phyloP scores from a whole-genome alignment of 2,797 vertebrate genomes.

The Bovichtus variegatus region DNA sequence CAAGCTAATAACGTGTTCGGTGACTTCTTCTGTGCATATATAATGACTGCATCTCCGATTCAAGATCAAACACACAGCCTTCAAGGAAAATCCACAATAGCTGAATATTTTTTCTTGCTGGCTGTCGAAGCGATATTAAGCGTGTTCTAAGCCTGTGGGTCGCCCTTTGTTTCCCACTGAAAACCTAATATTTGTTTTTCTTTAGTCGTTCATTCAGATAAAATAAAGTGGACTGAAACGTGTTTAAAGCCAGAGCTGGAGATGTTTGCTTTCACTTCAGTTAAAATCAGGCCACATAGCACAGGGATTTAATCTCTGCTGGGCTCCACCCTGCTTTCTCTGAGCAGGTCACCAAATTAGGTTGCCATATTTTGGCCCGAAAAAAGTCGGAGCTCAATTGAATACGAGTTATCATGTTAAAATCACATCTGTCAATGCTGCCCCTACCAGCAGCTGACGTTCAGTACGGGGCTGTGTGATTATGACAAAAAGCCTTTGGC shows the following conservation, averaged over 20 bases:
- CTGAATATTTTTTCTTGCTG: slow-evolving; percentile 12
- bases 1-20: slow-evolving; percentile 36
- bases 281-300: slow-evolving; percentile 52
- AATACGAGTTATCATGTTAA: slow-evolving; percentile 7
- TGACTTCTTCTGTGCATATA: slow-evolving; percentile 10
- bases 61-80: slow-evolving; percentile 44
- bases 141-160: background rate
- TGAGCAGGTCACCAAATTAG: slow-evolving; percentile 61
- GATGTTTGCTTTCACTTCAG: slow-evolving; percentile 67
- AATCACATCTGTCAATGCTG: slow-evolving; percentile 34
- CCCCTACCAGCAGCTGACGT: slow-evolving; percentile 4
- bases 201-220: slow-evolving; percentile 42
- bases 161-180: slow-evolving; percentile 36
- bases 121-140: slow-evolving; percentile 34
- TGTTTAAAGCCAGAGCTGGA: slow-evolving; percentile 20
- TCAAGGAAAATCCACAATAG: slow-evolving; percentile 39
- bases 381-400: slow-evolving; percentile 20
- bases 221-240: slow-evolving; percentile 42
- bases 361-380: slow-evolving; percentile 47
- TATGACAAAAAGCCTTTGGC: slow-evolving; percentile 9
- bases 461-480: slow-evolving; percentile 13
- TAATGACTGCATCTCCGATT: slow-evolving; percentile 29
- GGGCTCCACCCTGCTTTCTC: slow-evolving; percentile 59
- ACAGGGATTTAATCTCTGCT: slow-evolving; percentile 54
- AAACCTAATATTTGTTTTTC: slow-evolving; percentile 66